A percentile compares a stretch with the other conserved stretches of the same genome.
These are phyloP conservation scores for Amphilophus citrinellus DNA, from an alignment of 2,113 vertebrate species.

Conservation along the genomic window DNA sequence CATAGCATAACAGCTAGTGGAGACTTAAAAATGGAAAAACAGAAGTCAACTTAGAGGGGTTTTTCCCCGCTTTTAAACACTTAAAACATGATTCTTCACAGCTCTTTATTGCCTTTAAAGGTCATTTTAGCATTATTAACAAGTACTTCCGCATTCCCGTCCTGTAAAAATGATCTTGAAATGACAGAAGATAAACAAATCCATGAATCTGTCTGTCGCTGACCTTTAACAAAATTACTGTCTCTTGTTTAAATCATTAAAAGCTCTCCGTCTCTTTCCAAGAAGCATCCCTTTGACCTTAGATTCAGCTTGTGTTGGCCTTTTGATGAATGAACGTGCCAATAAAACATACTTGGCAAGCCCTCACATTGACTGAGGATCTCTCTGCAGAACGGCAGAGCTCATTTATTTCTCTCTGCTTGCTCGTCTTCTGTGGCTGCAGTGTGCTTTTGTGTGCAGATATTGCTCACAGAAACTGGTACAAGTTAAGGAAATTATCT, in stretches of 20 bases:
- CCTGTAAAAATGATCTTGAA: neutral
- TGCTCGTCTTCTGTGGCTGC: neutral
- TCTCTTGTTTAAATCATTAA: conserved; percentile 5
- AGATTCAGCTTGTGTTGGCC: neutral
- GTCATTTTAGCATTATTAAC: neutral
- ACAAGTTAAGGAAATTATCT: neutral
- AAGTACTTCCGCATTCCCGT: neutral
- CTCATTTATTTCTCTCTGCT: neutral
- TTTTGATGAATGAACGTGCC: neutral
- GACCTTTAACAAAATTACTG: conserved; percentile 5
- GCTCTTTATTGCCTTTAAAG: neutral
- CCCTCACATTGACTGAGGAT: neutral
- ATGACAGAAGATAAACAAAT: neutral
- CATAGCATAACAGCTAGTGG: neutral
- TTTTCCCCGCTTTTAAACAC: neutral
- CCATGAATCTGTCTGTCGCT: neutral
- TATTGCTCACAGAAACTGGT: neutral
- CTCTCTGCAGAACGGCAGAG: neutral
- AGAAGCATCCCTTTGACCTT: neutral
- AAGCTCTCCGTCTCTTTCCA: neutral
- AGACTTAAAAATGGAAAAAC: conserved; percentile 1
- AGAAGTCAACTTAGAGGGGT: neutral
- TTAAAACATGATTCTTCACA: neutral
- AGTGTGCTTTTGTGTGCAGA: neutral
- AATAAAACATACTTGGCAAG: conserved; percentile 13